Percentiles rank a stretch among this genome's conserved stretches.
phyloP scores from a whole-genome alignment of 2,797 vertebrate species.

The Gobionotothen gibberifrons region DNA sequence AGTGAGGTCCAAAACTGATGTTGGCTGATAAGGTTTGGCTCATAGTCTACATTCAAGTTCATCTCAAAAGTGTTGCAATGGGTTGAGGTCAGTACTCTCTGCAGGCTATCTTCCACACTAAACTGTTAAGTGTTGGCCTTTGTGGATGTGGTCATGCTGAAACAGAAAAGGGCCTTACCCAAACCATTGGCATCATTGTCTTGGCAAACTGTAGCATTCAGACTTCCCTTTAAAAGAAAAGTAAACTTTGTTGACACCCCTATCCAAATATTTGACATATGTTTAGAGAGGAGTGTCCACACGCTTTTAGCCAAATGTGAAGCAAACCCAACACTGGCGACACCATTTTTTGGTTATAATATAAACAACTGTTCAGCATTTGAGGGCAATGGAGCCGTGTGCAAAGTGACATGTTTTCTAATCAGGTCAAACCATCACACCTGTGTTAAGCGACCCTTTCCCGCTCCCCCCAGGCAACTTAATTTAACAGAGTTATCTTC shows the following conservation, averaged over 20 bases:
- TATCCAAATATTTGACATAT: background rate
- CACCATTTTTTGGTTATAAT: background rate
- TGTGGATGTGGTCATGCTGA: background rate
- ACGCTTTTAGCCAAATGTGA: background rate
- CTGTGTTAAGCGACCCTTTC: background rate
- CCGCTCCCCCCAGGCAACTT: too few relatives aligned
- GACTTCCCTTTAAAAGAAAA: background rate
- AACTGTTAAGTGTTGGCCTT: background rate
- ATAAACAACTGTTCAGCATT: background rate
- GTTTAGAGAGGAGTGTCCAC: background rate
- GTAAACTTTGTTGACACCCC: background rate
- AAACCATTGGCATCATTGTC: background rate
- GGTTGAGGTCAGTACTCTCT: background rate
- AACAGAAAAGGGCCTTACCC: background rate
- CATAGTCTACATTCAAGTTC: fast-evolving
- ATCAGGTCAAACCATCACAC: conserved; percentile 15
- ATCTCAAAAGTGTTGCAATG: background rate
- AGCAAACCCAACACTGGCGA: too few relatives aligned
- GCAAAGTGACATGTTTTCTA: background rate
- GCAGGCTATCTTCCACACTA: background rate
- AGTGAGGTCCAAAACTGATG: too few relatives aligned
- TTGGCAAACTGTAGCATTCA: background rate
- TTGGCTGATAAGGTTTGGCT: background rate
- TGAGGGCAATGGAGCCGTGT: background rate
- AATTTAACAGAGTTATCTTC: too few relatives aligned